Conservation (phyloP, 30 jellyfish, hydroid and myxozoan genomes). For the Catostylus mosaicus region DNA sequence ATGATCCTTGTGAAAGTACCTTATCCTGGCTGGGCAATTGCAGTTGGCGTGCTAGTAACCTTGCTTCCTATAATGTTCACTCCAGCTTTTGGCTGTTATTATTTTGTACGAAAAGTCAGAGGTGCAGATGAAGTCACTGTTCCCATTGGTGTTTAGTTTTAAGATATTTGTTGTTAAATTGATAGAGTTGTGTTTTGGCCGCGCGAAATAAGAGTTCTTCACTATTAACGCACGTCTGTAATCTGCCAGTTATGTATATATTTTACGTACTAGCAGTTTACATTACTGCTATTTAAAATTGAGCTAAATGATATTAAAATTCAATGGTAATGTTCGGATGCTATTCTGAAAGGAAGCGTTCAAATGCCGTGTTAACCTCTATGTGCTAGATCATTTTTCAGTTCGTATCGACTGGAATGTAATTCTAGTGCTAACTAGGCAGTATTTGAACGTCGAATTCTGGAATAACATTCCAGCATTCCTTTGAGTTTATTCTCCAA, state of each 20-base stretch:
- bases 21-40: slow-evolving; percentile 90
- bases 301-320: background rate
- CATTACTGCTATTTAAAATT: background rate
- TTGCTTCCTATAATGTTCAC: slow-evolving; percentile 61
- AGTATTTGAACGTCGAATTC: background rate
- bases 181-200: background rate
- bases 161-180: slow-evolving; percentile 1
- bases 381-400: background rate
- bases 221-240: background rate
- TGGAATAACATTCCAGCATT: slow-evolving; percentile 2
- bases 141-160: slow-evolving; percentile 51
- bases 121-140: slow-evolving; percentile 57
- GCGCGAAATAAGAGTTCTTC: background rate
- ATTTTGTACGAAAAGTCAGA: slow-evolving; percentile 42
- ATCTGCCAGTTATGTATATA: background rate
- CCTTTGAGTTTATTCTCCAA: no score
- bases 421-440: background rate
- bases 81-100: slow-evolving; percentile 60
- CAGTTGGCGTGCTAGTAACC: slow-evolving; percentile 72
- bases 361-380: background rate
- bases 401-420: background rate
- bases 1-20: slow-evolving; percentile 61
- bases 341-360: background rate
- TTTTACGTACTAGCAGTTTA: background rate
- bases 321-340: background rate